phyloP scores from a whole-genome alignment of 2,797 vertebrate species.

The Argyrosomus regius region DNA sequence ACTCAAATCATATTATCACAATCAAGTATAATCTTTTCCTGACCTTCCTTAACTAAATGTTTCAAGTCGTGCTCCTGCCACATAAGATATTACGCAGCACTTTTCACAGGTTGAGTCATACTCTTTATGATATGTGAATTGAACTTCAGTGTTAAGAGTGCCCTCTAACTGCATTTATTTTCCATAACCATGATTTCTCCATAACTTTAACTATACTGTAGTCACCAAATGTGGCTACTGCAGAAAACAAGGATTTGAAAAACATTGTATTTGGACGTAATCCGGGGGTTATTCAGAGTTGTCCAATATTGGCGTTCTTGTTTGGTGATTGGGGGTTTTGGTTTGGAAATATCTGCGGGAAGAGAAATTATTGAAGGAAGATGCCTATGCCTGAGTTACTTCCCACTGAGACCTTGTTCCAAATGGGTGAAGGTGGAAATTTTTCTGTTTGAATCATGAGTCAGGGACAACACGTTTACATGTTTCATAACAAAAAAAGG shows the following conservation, averaged over 20 bases:
- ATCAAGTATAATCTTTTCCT: background rate
- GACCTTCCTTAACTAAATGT: background rate
- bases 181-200: background rate
- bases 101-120: background rate
- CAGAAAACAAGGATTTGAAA: background rate
- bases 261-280: background rate
- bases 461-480: slow-evolving; percentile 1
- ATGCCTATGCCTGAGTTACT: background rate
- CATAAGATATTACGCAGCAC: background rate
- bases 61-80: background rate
- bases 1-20: too few relatives aligned
- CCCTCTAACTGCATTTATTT: too few relatives aligned
- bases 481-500: slow-evolving; percentile 21
- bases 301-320: background rate
- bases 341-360: background rate
- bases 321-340: background rate
- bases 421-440: slow-evolving; percentile 9
- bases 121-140: background rate
- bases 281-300: background rate
- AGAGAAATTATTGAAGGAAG: background rate
- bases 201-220: background rate
- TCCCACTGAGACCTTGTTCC: background rate
- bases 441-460: slow-evolving; percentile 16
- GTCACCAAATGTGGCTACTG: background rate
- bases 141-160: background rate